Evolutionary conservation across 2,113 vertebrate species (phyloP).

Genomic region (Stigmatopora nigra): DNA sequence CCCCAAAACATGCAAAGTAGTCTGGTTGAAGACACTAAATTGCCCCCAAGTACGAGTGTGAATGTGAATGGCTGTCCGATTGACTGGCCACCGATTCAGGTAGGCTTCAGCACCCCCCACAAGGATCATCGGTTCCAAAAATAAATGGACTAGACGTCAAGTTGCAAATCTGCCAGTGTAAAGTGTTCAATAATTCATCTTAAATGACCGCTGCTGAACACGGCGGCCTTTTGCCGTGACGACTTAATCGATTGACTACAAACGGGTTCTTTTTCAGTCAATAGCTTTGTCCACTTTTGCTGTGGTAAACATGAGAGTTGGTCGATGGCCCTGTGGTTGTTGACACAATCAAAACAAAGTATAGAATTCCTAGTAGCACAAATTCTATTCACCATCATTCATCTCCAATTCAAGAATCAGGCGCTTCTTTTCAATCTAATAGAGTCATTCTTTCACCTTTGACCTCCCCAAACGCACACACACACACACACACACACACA

Average conservation of each 20-base stretch:
- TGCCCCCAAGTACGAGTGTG: too few relatives aligned
- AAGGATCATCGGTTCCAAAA: too few relatives aligned
- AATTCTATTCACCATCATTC: not conserved
- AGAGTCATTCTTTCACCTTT: constrained; percentile 24
- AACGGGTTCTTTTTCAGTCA: constrained; percentile 54
- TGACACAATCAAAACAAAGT: constrained; percentile 6
- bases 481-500: constrained; percentile 10
- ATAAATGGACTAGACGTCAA: not conserved
- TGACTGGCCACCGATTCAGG: too few relatives aligned
- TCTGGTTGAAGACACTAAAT: too few relatives aligned
- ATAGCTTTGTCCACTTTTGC: constrained; percentile 54
- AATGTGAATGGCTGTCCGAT: too few relatives aligned
- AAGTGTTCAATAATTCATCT: constrained; percentile 8
- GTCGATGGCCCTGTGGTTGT: constrained; percentile 59
- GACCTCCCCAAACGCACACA: constrained; percentile 27
- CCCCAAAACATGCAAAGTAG: too few relatives aligned
- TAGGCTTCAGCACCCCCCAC: too few relatives aligned
- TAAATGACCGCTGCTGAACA: not conserved
- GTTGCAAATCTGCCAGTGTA: not conserved
- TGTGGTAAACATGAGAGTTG: constrained; percentile 46
- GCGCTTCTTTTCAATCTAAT: constrained; percentile 27
- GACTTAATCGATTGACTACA: constrained; percentile 39
- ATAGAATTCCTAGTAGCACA: not conserved
- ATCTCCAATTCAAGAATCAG: not conserved
- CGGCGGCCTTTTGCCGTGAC: constrained; percentile 29